phyloP scores from a whole-genome alignment of 2,888 invertebrate species.

The Nycteola revayana region DNA sequence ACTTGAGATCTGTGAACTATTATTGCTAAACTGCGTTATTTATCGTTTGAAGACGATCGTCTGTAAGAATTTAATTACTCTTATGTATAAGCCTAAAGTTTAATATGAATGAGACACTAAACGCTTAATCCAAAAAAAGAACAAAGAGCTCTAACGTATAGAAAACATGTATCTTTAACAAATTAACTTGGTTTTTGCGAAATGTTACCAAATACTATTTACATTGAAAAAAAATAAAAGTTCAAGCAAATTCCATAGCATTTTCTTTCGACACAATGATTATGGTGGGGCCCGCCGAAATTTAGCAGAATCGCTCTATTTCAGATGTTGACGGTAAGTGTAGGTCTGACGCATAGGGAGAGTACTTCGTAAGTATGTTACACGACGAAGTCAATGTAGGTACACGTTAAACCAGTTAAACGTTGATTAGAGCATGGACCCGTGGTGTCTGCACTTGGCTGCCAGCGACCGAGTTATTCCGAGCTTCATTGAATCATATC shows the following conservation, averaged over 20 bases:
- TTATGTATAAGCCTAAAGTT: slow-evolving; percentile 57
- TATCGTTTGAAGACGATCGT: slow-evolving; percentile 24
- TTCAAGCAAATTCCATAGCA: slow-evolving; percentile 74
- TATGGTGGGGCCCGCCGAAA: slow-evolving; percentile 71
- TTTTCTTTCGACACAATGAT: slow-evolving; percentile 63
- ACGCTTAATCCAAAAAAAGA: slow-evolving; percentile 47
- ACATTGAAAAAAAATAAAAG: slow-evolving; percentile 68
- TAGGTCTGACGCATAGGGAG: slow-evolving; percentile 67
- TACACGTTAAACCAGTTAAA: slow-evolving; percentile 36
- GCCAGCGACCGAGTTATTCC: slow-evolving; percentile 35
- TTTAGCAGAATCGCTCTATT: slow-evolving; percentile 74
- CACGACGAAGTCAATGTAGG: slow-evolving; percentile 45
- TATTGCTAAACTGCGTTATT: slow-evolving; percentile 22
- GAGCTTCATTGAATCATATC: slow-evolving; percentile 36
- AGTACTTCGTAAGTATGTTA: slow-evolving; percentile 54
- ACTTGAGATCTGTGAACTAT: slow-evolving; percentile 40
- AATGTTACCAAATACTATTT: slow-evolving; percentile 68
- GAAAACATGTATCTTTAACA: slow-evolving; percentile 43
- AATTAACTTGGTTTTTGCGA: slow-evolving; percentile 56
- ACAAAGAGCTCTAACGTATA: slow-evolving; percentile 43
- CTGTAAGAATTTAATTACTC: slow-evolving; percentile 24
- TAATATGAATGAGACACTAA: slow-evolving; percentile 67
- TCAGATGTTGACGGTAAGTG: slow-evolving; percentile 82
- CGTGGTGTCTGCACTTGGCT: slow-evolving; percentile 47
- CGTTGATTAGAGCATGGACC: slow-evolving; percentile 51